A percentile compares a stretch with the other conserved stretches of the same genome.
Conservation (phyloP, 2,113 vertebrate species). For the Menura novaehollandiae region DNA sequence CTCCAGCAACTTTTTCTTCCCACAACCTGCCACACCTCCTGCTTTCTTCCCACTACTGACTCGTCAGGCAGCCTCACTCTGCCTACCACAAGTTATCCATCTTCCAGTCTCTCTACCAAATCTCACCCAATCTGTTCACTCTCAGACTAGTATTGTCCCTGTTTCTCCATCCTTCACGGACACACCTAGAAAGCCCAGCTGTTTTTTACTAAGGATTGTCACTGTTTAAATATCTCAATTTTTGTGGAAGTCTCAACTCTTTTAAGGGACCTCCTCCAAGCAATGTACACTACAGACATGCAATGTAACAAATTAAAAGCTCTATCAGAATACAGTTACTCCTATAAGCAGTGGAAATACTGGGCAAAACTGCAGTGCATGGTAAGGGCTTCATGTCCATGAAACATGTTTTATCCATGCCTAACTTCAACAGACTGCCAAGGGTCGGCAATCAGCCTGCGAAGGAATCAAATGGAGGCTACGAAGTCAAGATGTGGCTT, state of each 20-base stretch:
- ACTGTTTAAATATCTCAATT: not conserved
- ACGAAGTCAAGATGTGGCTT: not conserved
- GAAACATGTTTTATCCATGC: not conserved
- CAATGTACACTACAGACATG: not conserved
- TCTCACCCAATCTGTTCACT: not conserved
- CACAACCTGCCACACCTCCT: slow-evolving; percentile 48
- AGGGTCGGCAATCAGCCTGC: not conserved
- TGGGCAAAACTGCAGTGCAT: not conserved
- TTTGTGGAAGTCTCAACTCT: not conserved
- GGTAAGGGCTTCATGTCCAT: not conserved
- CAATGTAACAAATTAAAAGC: not conserved
- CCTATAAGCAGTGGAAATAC: not conserved
- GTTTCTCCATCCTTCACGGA: not conserved
- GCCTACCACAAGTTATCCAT: not conserved
- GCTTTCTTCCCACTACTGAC: slow-evolving; percentile 12
- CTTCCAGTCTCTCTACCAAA: slow-evolving; percentile 1
- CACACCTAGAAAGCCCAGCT: not conserved
- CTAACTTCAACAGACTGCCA: not conserved
- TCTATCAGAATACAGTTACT: not conserved
- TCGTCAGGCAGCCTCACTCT: not conserved
- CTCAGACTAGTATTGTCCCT: not conserved
- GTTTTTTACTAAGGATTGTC: not conserved
- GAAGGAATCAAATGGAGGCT: not conserved
- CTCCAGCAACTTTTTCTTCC: slow-evolving; percentile 26
- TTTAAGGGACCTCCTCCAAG: not conserved